phyloP scores from a whole-genome alignment of 2,888 invertebrate genomes.

The Bombylius major region DNA sequence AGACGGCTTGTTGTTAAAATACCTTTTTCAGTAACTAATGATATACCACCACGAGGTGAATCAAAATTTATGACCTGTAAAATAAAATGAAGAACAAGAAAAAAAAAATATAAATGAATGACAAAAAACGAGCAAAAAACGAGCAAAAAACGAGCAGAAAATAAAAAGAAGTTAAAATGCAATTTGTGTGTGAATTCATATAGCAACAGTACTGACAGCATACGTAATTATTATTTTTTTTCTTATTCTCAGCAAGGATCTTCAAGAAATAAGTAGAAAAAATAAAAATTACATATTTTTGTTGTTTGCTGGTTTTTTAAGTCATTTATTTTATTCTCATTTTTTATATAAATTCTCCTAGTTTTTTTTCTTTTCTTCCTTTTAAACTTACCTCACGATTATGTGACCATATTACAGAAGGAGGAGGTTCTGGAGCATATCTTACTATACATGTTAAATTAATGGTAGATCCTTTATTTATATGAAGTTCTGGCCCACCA shows the following conservation, averaged over 20 bases:
- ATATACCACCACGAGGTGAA: slow-evolving; percentile 77
- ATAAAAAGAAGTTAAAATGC: not conserved
- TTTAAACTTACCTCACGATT: slow-evolving; percentile 44
- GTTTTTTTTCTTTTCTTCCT: too few relatives aligned
- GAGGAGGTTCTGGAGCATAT: slow-evolving; percentile 74
- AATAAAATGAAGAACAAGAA: slow-evolving; percentile 4
- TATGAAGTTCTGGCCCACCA: slow-evolving; percentile 70
- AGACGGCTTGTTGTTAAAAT: slow-evolving; percentile 70
- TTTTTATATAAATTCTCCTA: too few relatives aligned
- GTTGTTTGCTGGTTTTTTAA: too few relatives aligned
- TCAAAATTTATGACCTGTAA: slow-evolving; percentile 77
- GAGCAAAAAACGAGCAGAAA: not conserved
- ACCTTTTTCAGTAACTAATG: slow-evolving; percentile 76
- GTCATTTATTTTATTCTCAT: too few relatives aligned
- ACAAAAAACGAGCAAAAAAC: not conserved
- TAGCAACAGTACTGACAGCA: too few relatives aligned
- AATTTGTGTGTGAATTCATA: too few relatives aligned
- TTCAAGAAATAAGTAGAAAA: too few relatives aligned
- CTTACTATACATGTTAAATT: slow-evolving; percentile 76
- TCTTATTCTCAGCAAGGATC: too few relatives aligned
- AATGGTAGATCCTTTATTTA: slow-evolving; percentile 78
- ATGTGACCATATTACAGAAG: slow-evolving; percentile 72
- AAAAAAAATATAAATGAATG: not conserved
- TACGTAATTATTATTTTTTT: too few relatives aligned
- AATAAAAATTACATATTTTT: too few relatives aligned